Evolutionary conservation across 2,888 invertebrate genomes (phyloP).

Genomic region (Teleogryllus oceanicus): DNA sequence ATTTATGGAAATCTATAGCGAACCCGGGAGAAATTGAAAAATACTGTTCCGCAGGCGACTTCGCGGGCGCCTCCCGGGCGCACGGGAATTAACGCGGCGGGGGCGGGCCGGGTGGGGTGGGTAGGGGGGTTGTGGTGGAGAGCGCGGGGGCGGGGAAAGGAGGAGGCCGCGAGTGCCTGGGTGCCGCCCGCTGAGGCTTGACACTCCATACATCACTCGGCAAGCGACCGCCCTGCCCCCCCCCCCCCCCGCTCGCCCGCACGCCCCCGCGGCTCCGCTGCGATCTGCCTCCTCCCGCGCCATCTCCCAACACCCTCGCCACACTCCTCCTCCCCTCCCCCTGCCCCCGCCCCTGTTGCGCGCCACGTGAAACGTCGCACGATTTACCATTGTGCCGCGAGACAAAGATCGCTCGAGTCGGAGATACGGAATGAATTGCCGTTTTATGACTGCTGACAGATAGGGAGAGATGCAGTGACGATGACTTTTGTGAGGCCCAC

Average conservation of each 20-base stretch:
- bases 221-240: not conserved
- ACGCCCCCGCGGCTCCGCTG: too few relatives aligned
- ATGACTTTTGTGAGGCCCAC: too few relatives aligned
- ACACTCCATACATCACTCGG: slow-evolving; percentile 18
- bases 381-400: not conserved
- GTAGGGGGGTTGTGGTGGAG: not conserved
- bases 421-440: too few relatives aligned
- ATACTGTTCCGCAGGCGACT: not conserved
- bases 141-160: not conserved
- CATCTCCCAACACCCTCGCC: not conserved
- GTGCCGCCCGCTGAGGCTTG: not conserved
- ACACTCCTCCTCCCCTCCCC: too few relatives aligned
- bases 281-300: not conserved
- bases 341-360: too few relatives aligned
- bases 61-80: not conserved
- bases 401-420: not conserved
- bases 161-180: not conserved
- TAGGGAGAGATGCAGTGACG: too few relatives aligned
- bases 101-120: not conserved
- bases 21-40: slow-evolving; percentile 1
- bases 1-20: slow-evolving; percentile 2
- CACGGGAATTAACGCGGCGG: slow-evolving; percentile 6
- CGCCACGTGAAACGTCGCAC: not conserved
- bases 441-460: too few relatives aligned
- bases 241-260: not conserved